phyloP scores from a whole-genome alignment of 2,888 invertebrate genomes.

The Heliconius erato region DNA sequence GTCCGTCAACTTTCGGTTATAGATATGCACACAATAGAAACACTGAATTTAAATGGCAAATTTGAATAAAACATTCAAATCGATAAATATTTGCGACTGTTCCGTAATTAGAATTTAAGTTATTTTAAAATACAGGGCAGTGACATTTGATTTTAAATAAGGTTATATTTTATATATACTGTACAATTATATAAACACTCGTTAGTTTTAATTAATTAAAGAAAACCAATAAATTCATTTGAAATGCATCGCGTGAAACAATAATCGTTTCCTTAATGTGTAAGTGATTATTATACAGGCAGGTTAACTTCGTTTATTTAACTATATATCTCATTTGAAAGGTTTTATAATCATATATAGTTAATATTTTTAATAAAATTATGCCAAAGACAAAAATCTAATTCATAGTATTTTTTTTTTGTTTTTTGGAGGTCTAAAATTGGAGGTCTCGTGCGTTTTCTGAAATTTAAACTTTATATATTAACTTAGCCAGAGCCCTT shows the following conservation, averaged over 20 bases:
- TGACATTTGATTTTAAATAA: no score
- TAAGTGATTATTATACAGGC: not conserved
- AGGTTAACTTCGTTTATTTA: not conserved
- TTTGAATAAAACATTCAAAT: not conserved
- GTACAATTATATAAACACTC: not conserved
- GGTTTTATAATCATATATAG: no score
- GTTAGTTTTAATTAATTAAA: not conserved
- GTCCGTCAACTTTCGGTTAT: constrained; percentile 53
- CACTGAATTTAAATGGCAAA: constrained; percentile 18
- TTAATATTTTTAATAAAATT: no score
- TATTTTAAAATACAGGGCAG: not conserved
- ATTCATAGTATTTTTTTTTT: no score
- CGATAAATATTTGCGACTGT: not conserved
- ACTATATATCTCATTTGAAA: not conserved
- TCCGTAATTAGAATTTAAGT: not conserved
- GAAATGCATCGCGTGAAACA: not conserved
- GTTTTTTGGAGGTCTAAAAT: no score
- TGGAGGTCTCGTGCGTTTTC: no score
- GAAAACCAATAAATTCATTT: not conserved
- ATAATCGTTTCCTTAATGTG: not conserved
- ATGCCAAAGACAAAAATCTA: no score
- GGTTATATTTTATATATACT: no score
- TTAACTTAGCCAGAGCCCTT: no score
- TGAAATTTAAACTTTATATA: no score
- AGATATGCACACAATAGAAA: constrained; percentile 14